Evolutionary conservation across 2,113 vertebrate species (phyloP).

Genomic region (Gambusia affinis): DNA sequence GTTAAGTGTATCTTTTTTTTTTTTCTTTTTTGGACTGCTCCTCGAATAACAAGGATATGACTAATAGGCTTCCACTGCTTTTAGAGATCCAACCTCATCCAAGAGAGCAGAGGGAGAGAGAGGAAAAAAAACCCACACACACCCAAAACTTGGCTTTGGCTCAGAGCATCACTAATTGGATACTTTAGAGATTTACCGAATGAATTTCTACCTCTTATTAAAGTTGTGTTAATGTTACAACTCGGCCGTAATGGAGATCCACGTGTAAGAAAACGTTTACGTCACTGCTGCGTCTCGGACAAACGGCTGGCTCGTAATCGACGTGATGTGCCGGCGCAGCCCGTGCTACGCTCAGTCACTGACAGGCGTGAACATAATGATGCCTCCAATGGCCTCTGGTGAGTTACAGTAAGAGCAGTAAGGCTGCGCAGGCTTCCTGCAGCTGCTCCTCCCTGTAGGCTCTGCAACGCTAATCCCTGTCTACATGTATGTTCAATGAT

Average conservation of each 20-base stretch:
- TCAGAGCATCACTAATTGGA: conserved; percentile 9
- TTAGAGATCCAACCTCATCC: conserved; percentile 31
- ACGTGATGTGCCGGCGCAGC: conserved; percentile 16
- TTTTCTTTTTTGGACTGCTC: conserved; percentile 26
- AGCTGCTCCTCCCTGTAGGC: conserved; percentile 54
- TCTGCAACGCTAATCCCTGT: conserved; percentile 65
- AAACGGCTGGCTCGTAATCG: conserved; percentile 8
- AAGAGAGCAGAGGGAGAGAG: not conserved
- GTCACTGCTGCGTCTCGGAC: not conserved
- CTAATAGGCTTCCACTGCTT: conserved; percentile 32
- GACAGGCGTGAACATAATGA: conserved; percentile 45
- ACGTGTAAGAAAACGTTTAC: conserved; percentile 16
- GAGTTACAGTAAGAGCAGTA: conserved; percentile 59
- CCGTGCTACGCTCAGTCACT: conserved; percentile 14
- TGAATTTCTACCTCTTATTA: conserved; percentile 42
- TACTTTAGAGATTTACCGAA: conserved; percentile 45
- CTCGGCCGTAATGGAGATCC: conserved; percentile 35
- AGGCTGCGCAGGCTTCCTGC: conserved; percentile 56
- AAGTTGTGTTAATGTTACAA: conserved; percentile 27
- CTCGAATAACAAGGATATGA: conserved; percentile 37
- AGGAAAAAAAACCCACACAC: not conserved
- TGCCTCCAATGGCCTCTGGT: conserved; percentile 61
- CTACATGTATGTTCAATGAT: conserved; percentile 75
- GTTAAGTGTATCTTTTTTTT: conserved; percentile 17
- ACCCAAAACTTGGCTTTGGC: conserved; percentile 19